These are phyloP conservation scores for Gymnopithys bicolor DNA, from an alignment of 2,797 vertebrate species.

Conservation along the genomic window DNA sequence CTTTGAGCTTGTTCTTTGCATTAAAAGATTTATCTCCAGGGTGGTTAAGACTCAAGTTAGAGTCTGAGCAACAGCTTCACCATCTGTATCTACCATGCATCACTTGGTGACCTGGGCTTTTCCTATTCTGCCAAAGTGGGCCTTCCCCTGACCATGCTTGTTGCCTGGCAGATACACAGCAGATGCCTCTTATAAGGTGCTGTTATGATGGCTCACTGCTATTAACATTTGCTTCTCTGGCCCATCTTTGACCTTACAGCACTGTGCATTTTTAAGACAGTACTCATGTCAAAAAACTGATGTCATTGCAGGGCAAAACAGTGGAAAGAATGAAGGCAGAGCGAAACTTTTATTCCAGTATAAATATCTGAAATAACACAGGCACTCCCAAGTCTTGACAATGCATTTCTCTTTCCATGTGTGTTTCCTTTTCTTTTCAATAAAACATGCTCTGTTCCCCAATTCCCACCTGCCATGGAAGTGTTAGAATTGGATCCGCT, in stretches of 20 bases:
- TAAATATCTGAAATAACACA: slow-evolving; percentile 45
- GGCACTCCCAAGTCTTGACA: not conserved
- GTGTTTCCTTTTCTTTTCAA: slow-evolving; percentile 23
- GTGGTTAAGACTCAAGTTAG: not conserved
- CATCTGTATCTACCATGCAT: not conserved
- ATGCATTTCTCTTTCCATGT: not conserved
- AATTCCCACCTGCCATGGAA: not conserved
- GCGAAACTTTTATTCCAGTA: slow-evolving; percentile 18
- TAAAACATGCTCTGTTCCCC: not conserved
- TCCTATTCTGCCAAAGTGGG: not conserved
- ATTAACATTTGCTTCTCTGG: not conserved
- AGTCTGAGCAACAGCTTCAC: not conserved
- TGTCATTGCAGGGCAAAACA: not conserved
- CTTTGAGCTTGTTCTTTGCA: not conserved
- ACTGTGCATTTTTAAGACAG: not conserved
- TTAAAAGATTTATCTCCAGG: not conserved
- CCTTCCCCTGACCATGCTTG: not conserved
- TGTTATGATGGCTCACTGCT: not conserved
- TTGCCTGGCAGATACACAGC: not conserved
- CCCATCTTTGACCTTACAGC: not conserved
- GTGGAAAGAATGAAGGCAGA: not conserved
- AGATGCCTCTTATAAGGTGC: not conserved
- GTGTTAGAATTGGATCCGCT: not conserved
- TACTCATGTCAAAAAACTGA: not conserved
- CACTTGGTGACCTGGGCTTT: not conserved